Conservation (phyloP, 1,140 invertebrate genomes). For the Leptinotarsa texana region DNA sequence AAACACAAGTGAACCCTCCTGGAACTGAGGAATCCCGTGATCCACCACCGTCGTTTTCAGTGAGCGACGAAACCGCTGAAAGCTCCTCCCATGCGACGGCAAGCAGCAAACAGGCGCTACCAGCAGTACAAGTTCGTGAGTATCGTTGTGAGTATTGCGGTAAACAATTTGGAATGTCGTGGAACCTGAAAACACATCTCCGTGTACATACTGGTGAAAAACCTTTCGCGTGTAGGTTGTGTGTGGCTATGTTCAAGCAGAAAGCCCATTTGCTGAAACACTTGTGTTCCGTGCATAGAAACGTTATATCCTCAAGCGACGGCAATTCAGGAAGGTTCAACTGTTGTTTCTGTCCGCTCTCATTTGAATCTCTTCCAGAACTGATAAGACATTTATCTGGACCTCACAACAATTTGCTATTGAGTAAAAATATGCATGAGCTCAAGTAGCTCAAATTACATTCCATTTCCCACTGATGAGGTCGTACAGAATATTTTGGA, state of each 20-base stretch:
- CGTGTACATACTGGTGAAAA: constrained; percentile 86
- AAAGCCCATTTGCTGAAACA: constrained; percentile 85
- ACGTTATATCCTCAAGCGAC: constrained; percentile 75
- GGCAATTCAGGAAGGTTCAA: constrained; percentile 74
- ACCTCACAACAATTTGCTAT: constrained; percentile 80
- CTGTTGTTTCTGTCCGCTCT: constrained; percentile 83
- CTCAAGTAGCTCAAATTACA: constrained; percentile 57
- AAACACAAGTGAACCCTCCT: constrained; percentile 63
- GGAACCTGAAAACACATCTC: constrained; percentile 85
- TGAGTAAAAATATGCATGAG: constrained; percentile 84
- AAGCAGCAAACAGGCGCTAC: constrained; percentile 60
- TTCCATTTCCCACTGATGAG: constrained; percentile 45
- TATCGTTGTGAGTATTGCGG: constrained; percentile 85
- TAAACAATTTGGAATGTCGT: constrained; percentile 87
- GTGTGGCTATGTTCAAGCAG: constrained; percentile 87
- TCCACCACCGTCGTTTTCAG: constrained; percentile 57
- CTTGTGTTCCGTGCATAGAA: constrained; percentile 82
- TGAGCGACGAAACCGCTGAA: constrained; percentile 60
- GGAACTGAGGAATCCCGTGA: constrained; percentile 53
- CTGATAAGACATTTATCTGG: constrained; percentile 82
- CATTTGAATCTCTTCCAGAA: constrained; percentile 81
- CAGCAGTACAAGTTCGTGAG: constrained; percentile 67
- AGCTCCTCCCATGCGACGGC: constrained; percentile 54
- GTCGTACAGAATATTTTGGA: constrained; percentile 43
- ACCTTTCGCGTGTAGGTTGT: constrained; percentile 82